Base-by-base conservation (phyloP, 2,888 invertebrate genomes). In the Cremastinae sp. region DNA sequence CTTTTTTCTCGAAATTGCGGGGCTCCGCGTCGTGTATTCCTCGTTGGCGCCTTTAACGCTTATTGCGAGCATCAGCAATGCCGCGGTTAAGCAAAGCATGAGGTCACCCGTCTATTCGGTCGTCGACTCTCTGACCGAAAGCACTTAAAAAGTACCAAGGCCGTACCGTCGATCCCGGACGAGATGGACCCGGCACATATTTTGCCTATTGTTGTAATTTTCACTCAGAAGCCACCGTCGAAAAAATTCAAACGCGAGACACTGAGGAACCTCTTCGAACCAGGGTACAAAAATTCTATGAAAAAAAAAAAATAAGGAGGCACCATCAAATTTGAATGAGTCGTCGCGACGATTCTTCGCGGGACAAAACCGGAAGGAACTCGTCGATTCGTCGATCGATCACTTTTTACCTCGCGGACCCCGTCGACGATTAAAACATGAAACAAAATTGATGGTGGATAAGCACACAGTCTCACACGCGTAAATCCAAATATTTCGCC, bases 71-170 rank as follows among this genome's bases (percentile, higher is more conserved):
- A 49, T 38, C 14, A 62, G 70, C 45, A 68, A 66, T 10, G 53
- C 43, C 54, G 54, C 79, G 74, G 79, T 86, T 81, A 83, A 85
- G 82, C 83, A 84, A 83, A 84, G 84, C 84, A 86, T 86, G 86
- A 86, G 86, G 83, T 86, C 86, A 86, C 66, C 84, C 86, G 79
- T 83, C 83, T 86, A 85, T 85, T 84, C 79, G 84, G 85, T 84
- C 85, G 84, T 83, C 85, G 85, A 85, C 84, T 84, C 81, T 81
- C 66, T 41, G 53, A 28, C 28, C 65, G 20, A 16, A 75, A 53
- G 28, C 28, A 5, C 28, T 28, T 47, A n/a, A 41, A 69, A 53
- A 43, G 61, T 12, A 41, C 58, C 77, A 77, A 77, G 70, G 70
- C 61, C 70, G 56, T 56, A 34, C 28, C 10, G 4, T 65, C 36